Evolutionary conservation across 1,140 invertebrate species (phyloP), one percentile per base, ranked within the genome.

Genomic region (Anoplolepis gracilipes): DNA sequence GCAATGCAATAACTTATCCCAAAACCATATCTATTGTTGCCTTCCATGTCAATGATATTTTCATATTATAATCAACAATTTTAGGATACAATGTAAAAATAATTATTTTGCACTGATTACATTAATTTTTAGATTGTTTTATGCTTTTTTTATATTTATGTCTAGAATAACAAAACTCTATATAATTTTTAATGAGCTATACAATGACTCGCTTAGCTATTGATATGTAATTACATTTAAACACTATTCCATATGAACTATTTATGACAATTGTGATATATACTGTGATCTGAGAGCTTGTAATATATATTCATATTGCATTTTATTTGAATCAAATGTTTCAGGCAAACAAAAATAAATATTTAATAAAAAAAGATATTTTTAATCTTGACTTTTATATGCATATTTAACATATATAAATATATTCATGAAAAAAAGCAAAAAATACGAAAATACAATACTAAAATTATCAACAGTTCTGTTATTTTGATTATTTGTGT

Each of bases 261-360:
- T 57, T 81, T 25, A 70, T 72, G 33, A 72, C 33, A 72, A 81
- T 39, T 42, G 33, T 70, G 46, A 81, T 57, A 57, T 16, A 39
- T 67, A 25, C 30, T 78, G 13, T 78, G 25, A 70, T 70, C 13
- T 59, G 25, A 70, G 10, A 70, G 8, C 30, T 59, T 70, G 28
- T 19, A 55, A 39, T 70, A 70, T 70, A 70, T 53, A 39, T 62
- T 36, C 22, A 79, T 16, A 19, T 78, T 19, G 16, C 0, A 42
- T 42, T 76, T 76, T 42, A 39, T 30, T 72, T 25, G 7, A 46
- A 11, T 59, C 22, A 57, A 57, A 13, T 59, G 36, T 1, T 39
- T 57, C 25, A 57, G 22, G 13, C 22, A 57, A 78, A 65, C 5
- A 25, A 53, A 19, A 46, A 62, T n/a, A 4, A 36, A 55, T 55